Evolutionary conservation across 1,140 invertebrate species (phyloP).

Genomic region (Leptopilina clavipes): DNA sequence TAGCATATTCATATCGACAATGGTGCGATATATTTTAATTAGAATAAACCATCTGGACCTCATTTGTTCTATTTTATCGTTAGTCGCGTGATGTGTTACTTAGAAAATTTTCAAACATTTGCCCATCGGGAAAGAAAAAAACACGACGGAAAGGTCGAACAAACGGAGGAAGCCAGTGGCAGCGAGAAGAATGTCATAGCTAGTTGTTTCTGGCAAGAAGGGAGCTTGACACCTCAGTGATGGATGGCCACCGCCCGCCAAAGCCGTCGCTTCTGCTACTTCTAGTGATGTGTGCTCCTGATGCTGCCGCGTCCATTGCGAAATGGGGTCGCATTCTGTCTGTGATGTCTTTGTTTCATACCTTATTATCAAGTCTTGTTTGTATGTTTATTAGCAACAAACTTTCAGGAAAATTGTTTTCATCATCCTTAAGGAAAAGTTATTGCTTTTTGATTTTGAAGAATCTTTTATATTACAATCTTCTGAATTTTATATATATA

Average conservation of each 20-base stretch:
- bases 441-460: too few relatives aligned
- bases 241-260: slow-evolving; percentile 69
- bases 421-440: too few relatives aligned
- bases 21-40: slow-evolving; percentile 62
- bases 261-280: slow-evolving; percentile 61
- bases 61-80: neutral
- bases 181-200: slow-evolving; percentile 73
- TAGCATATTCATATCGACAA: slow-evolving; percentile 65
- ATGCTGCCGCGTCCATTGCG: slow-evolving; percentile 43
- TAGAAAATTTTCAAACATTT: too few relatives aligned
- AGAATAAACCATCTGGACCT: slow-evolving; percentile 42
- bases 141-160: slow-evolving; percentile 33
- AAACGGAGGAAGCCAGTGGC: slow-evolving; percentile 59
- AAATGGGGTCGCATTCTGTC: slow-evolving; percentile 38
- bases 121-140: too few relatives aligned
- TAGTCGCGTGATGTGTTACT: neutral
- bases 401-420: too few relatives aligned
- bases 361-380: too few relatives aligned
- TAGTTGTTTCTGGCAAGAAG: slow-evolving; percentile 71
- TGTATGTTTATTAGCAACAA: too few relatives aligned
- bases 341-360: slow-evolving; percentile 40
- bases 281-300: slow-evolving; percentile 42
- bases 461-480: too few relatives aligned
- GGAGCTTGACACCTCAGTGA: slow-evolving; percentile 71
- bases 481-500: too few relatives aligned